Conservation (phyloP, 2,888 invertebrate genomes). For the Tortrix viridana region DNA sequence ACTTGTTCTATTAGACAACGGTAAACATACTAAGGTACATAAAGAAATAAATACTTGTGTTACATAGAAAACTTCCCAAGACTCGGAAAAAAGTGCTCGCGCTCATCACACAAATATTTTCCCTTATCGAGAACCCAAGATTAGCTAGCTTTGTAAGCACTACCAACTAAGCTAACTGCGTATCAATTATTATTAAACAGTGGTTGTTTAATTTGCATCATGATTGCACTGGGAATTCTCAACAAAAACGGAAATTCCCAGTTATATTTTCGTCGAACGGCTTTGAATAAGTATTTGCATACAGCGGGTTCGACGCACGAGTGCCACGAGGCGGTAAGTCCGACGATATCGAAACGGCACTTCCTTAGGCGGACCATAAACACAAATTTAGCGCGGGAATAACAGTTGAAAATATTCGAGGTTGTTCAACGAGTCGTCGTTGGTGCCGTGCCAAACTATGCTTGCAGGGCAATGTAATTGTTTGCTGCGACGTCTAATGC, state of each 20-base stretch:
- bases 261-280: conserved; percentile 4
- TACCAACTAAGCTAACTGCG: too few relatives aligned
- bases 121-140: too few relatives aligned
- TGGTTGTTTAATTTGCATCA: not conserved
- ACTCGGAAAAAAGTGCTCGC: too few relatives aligned
- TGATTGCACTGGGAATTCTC: not conserved
- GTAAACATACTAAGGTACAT: too few relatives aligned
- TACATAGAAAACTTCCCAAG: too few relatives aligned
- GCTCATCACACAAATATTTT: too few relatives aligned
- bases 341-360: conserved; percentile 54
- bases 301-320: not conserved
- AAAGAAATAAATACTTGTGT: too few relatives aligned
- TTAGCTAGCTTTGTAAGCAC: too few relatives aligned
- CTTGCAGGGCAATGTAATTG: conserved; percentile 71
- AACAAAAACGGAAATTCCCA: not conserved
- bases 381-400: conserved; percentile 65
- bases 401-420: conserved; percentile 68
- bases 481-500: conserved; percentile 66
- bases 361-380: conserved; percentile 62
- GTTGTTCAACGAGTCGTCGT: conserved; percentile 65
- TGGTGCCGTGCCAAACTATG: conserved; percentile 77
- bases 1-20: too few relatives aligned
- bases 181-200: not conserved
- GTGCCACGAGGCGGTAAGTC: conserved; percentile 24
- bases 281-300: conserved; percentile 21